phyloP scores from a whole-genome alignment of 2,113 vertebrate genomes.

The Saguinus midas region DNA sequence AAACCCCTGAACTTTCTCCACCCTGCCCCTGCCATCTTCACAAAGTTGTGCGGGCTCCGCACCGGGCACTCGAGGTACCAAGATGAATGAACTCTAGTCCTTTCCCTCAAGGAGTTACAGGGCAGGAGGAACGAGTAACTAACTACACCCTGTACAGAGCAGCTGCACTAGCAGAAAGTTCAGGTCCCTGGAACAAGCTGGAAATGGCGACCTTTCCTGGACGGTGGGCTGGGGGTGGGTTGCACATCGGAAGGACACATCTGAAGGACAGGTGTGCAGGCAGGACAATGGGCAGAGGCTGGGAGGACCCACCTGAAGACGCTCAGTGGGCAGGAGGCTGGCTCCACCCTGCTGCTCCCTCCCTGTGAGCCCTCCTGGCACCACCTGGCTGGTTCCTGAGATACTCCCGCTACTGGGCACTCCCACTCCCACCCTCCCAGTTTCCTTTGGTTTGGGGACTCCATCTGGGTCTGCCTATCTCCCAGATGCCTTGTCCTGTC shows the following conservation, averaged over 20 bases:
- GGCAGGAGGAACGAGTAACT: neutral
- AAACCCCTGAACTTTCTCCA: neutral
- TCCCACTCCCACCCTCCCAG: neutral
- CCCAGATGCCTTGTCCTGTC: neutral
- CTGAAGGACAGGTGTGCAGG: neutral
- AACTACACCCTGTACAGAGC: accelerated
- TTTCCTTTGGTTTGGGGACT: neutral
- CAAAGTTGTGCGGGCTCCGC: neutral
- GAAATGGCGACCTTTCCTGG: neutral
- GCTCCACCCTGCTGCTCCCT: no score
- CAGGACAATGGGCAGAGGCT: accelerated
- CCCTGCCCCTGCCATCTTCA: neutral
- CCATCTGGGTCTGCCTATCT: neutral
- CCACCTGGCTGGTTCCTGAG: neutral
- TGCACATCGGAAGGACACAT: no score
- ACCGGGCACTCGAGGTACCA: accelerated
- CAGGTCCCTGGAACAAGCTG: accelerated
- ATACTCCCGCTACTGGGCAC: no score
- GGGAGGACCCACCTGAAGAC: neutral
- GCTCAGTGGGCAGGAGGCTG: neutral
- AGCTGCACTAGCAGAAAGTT: neutral
- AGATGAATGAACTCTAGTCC: neutral
- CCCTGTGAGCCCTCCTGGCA: neutral
- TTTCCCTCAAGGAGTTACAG: neutral
- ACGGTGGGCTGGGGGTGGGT: neutral